Evolutionary conservation across 2,113 vertebrate genomes (phyloP), one percentile per base, ranked within the genome.

Genomic region (Ia io): DNA sequence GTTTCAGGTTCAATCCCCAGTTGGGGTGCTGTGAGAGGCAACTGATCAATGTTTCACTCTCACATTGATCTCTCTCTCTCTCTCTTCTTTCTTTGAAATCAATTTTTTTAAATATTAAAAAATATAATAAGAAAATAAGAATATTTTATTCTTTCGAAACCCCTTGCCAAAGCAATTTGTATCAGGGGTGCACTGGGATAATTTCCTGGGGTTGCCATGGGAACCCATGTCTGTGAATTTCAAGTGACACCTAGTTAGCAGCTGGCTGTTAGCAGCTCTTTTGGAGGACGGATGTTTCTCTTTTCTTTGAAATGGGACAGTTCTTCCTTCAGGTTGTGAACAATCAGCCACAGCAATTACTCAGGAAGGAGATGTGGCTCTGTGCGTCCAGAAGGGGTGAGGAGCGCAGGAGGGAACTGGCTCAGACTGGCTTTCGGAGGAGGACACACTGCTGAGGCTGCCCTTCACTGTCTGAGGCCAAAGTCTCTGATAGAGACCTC

Each of bases 211-310:
- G 77, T 95, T 91, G 83, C 87, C 42, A 74, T 44, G n/a, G 91
- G 40, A 84, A 88, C n/a, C 1, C 5, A 22, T 74, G 5, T 30
- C 93, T 65, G 17, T 42, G 63, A 90, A 59, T 73, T 73, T 67
- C 40, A 79, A 84, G 71, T 23, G n/a, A 65, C 56, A 84, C 71
- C 84, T 74, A n/a, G 65, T 95, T 93, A 91, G 91, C 91, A 67
- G 37, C 37, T 67, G 65, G 84, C 56, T 84, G 35, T 77, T 51
- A 51, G 49, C 3, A 6, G 61, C 49, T 53, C 35, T 83, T 56
- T 30, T 17, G 53, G 70, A 79, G 42, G 18, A 88, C 9, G 5
- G 51, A 20, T 51, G 12, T 67, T 84, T 82, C 82, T 49, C 78
- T 76, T 69, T 65, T 6, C 61, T 88, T 59, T 56, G 37, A 84